phyloP scores from a whole-genome alignment of 2,888 invertebrate genomes.

The Meganola albula region DNA sequence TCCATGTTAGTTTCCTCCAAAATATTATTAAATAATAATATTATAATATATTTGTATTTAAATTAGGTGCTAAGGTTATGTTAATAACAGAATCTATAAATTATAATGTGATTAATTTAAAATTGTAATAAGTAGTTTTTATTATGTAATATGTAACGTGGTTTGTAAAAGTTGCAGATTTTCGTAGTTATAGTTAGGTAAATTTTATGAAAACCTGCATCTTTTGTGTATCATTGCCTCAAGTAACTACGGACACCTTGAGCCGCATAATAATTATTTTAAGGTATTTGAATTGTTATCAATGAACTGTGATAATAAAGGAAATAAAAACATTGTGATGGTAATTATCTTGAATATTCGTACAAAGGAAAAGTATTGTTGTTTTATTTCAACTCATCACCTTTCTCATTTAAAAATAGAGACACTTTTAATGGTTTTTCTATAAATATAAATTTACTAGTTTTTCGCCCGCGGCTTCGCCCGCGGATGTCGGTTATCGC shows the following conservation, averaged over 20 bases:
- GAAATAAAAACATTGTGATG: slow-evolving; percentile 27
- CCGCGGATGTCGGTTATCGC: too few species aligned
- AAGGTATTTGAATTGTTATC: slow-evolving; percentile 38
- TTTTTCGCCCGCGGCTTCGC: too few species aligned
- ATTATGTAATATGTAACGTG: slow-evolving; percentile 6
- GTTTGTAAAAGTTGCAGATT: slow-evolving; percentile 43
- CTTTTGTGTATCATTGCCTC: too few species aligned
- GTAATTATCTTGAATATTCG: background rate
- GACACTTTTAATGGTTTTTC: too few species aligned
- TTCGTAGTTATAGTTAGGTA: too few species aligned
- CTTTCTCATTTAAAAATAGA: too few species aligned
- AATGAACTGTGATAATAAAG: slow-evolving; percentile 55
- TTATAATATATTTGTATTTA: slow-evolving; percentile 13
- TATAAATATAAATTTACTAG: too few species aligned
- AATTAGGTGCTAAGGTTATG: slow-evolving; percentile 17
- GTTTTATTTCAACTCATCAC: too few species aligned
- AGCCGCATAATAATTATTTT: too few species aligned
- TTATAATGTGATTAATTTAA: slow-evolving; percentile 24
- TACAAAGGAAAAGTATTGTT: too few species aligned
- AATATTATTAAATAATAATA: slow-evolving; percentile 19
- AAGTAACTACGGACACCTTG: too few species aligned
- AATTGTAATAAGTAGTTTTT: slow-evolving; percentile 19
- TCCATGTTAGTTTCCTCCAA: slow-evolving; percentile 27
- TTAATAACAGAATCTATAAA: slow-evolving; percentile 15
- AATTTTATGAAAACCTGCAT: slow-evolving; percentile 52